These are phyloP conservation scores for Shinisaurus crocodilurus DNA, from an alignment of 2,113 vertebrate species.

Conservation along the genomic window DNA sequence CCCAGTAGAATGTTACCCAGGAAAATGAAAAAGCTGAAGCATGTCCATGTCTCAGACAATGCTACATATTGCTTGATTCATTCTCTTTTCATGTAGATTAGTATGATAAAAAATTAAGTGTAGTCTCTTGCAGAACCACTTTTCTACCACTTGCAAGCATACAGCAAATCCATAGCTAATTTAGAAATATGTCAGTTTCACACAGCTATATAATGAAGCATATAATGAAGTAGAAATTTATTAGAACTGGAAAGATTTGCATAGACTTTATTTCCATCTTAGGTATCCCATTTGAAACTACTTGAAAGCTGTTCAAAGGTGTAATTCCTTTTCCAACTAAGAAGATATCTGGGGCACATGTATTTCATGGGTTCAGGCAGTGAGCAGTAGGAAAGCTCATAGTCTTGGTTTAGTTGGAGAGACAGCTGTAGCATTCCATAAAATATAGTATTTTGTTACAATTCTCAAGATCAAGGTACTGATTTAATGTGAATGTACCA, in stretches of 20 bases:
- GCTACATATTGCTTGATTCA: not conserved
- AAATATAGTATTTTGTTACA: slow-evolving; percentile 68
- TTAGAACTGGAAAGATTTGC: not conserved
- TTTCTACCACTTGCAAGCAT: not conserved
- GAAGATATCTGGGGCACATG: slow-evolving; percentile 25
- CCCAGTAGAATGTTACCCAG: not conserved
- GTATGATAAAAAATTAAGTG: not conserved
- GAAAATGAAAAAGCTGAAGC: not conserved
- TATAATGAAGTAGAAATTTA: not conserved
- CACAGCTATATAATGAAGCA: slow-evolving; percentile 1
- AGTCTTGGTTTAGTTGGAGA: slow-evolving; percentile 50
- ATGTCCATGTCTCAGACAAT: not conserved
- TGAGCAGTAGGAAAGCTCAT: slow-evolving; percentile 26
- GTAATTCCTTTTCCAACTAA: slow-evolving; percentile 3
- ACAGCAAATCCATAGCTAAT: not conserved
- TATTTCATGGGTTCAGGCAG: slow-evolving; percentile 19
- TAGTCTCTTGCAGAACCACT: not conserved
- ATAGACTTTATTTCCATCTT: not conserved
- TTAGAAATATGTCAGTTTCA: slow-evolving; percentile 6
- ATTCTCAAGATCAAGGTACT: slow-evolving; percentile 64
- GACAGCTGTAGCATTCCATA: slow-evolving; percentile 51
- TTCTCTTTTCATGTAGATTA: not conserved
- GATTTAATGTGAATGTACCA: slow-evolving; percentile 44
- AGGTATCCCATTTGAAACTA: slow-evolving; percentile 26
- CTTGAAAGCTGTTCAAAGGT: slow-evolving; percentile 27